Evolutionary conservation across 2,888 invertebrate species (phyloP), one percentile per base, ranked within the genome.

Genomic region (Argyresthia goedartella): DNA sequence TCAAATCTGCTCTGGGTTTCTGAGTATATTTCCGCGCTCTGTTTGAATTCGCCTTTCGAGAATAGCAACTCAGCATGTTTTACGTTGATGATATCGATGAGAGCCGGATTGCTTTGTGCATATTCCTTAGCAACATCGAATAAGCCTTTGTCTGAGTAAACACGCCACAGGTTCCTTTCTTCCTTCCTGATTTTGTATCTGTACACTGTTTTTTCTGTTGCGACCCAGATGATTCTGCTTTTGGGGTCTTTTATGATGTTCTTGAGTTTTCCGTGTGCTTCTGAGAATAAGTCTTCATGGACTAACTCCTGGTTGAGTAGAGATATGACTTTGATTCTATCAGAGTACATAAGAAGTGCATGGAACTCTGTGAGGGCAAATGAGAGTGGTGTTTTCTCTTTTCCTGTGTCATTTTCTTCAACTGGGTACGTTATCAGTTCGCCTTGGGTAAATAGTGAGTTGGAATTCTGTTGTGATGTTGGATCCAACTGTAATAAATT

Each of bases 1-100:
- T 99, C 99, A 71, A 99, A 98, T 15, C 97, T 94, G 44, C 94
- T 93, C 62, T 94, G 92, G 0, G 98, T 97, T 64, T 96, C 92
- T 0, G 98, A 96, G 72, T 93, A 98, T 59, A 94, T 90, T 61
- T 91, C 88, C 0, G 99, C 99, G 71, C 97, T 96, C 60, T 91
- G 89, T 54, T 93, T 90, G 63, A 92, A 97, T 76, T 94, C 89
- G 54, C 91, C 91, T 57, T 92, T 90, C 7, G 90, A 89, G 65
- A 97, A 98, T 2, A 94, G 87, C 65, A 93, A 88, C 64, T 97
- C 95, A 0, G 98, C 98, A 76, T 98, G 95, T 70, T 93, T 93
- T 0, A 94, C 92, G 33, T 96, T 88, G 0, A 98, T 95, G 59
- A 92, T 91, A 69, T 97, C 95, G 58, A 95, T 88, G 62, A 92